Percentiles rank a stretch among this genome's conserved stretches.
Evolutionary conservation across 2,113 vertebrate species (phyloP).

Genomic region (Centropus unirufus): DNA sequence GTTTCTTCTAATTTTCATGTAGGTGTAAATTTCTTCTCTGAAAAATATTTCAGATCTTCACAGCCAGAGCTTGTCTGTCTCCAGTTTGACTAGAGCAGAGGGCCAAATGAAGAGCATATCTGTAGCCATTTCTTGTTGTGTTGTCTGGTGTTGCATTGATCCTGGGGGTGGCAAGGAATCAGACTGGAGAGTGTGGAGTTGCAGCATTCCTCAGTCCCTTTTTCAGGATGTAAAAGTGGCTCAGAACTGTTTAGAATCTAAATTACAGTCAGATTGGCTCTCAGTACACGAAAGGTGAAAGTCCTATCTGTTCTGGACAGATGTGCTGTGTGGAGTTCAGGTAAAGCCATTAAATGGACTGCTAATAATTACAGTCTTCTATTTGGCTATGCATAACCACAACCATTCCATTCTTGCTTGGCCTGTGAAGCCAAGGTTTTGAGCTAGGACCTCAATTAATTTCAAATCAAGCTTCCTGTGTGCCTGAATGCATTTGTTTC

Average conservation of each 20-base stretch:
- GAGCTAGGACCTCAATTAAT: not conserved
- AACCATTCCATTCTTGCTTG: not conserved
- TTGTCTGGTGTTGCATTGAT: not conserved
- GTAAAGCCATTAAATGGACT: not conserved
- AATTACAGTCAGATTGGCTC: not conserved
- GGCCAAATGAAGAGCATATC: not conserved
- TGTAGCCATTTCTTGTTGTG: not conserved
- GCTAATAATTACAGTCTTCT: not conserved
- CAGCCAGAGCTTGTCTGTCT: not conserved
- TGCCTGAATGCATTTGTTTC: not conserved
- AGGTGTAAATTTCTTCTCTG: not conserved
- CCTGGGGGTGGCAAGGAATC: not conserved
- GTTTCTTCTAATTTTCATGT: not conserved
- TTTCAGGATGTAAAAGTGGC: not conserved
- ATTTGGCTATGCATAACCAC: not conserved
- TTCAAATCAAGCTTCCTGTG: not conserved
- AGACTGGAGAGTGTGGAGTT: accelerated
- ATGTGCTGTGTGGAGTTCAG: not conserved
- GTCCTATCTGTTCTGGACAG: not conserved
- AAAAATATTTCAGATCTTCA: not conserved
- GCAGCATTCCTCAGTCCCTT: not conserved
- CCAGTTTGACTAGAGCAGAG: not conserved
- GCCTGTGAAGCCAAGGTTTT: not conserved
- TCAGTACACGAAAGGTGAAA: not conserved
- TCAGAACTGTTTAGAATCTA: not conserved